Base-by-base conservation (phyloP, 2,113 vertebrate genomes). In the Anser brachyrhynchus region DNA sequence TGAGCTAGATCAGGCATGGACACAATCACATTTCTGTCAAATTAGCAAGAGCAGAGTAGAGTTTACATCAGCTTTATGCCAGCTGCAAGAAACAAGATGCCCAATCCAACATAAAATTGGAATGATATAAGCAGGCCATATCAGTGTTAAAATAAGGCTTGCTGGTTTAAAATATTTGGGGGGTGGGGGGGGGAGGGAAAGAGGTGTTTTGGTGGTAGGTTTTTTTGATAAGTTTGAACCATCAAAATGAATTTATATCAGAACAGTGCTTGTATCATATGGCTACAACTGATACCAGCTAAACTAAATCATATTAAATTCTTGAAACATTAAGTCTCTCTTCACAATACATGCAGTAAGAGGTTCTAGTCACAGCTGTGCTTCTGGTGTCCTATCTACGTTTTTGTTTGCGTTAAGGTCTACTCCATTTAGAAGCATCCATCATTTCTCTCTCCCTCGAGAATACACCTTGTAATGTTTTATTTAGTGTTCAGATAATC, bases 1-100 rank as follows among this genome's bases (percentile, higher is more conserved):
- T 72, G 82, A 95, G 78, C 78, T 91, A 89, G 74, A 93, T 75
- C 73, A 89, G 84, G 70, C 87, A 94, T 1, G 14, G 70, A 65
- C 59, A 80, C 73, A 89, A 87, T 46, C 61, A 71, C 52, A 52
- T 78, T 87, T 89, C 84, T 96, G 70, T 84, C 74, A 92, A 72
- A 67, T 75, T 72, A 84, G 43, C 3, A 0, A 75, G 91, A 89
- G 78, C 35, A 78, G 74, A 84, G 84, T 52, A 75, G 52, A 75
- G 6, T 93, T 90, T 85, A 78, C 49, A 91, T 75, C 92, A 90
- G 62, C 81, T 82, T 94, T 81, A 78, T 33, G 33, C 43, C 87
- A 93, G 77, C 66, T 91, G 35, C 66, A 79, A 29, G 54, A 94
- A 49, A 73, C 94, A 61, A 91, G 39, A 83, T 54, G 87, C 13